These are phyloP conservation scores for Columba janthina DNA, from an alignment of 2,113 vertebrate genomes.

Conservation along the genomic window DNA sequence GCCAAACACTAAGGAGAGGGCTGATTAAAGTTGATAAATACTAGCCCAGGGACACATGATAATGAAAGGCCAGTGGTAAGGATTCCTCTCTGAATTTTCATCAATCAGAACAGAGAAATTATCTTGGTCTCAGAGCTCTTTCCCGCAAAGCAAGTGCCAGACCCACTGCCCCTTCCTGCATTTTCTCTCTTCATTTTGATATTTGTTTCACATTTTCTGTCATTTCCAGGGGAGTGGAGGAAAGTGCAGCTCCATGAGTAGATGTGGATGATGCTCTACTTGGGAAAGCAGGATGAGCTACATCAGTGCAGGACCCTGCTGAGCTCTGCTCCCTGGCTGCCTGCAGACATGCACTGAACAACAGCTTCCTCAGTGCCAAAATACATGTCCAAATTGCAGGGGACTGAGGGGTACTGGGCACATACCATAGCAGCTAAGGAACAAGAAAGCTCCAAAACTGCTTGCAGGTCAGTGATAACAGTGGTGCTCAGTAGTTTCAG, in stretches of 20 bases:
- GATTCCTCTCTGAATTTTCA: not conserved
- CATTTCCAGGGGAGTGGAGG: fast-evolving
- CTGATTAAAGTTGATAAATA: not conserved
- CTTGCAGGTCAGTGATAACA: not conserved
- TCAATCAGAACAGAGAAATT: not conserved
- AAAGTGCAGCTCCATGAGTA: not conserved
- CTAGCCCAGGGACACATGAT: not conserved
- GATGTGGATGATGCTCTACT: not conserved
- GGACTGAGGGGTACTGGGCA: not conserved
- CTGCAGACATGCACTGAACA: not conserved
- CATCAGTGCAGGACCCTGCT: fast-evolving
- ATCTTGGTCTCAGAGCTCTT: not conserved
- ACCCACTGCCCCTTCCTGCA: not conserved
- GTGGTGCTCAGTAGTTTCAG: not conserved
- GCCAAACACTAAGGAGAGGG: not conserved
- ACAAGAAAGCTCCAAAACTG: not conserved
- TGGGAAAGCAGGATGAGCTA: not conserved
- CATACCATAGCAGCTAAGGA: not conserved
- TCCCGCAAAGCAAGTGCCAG: not conserved
- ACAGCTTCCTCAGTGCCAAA: not conserved
- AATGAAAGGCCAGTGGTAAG: not conserved
- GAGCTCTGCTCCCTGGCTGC: not conserved
- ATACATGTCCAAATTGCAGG: fast-evolving
- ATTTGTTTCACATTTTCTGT: not conserved
- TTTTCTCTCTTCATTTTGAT: not conserved